Conservation (phyloP, 2,113 vertebrate genomes). For the Hippocampus mohnikei region DNA sequence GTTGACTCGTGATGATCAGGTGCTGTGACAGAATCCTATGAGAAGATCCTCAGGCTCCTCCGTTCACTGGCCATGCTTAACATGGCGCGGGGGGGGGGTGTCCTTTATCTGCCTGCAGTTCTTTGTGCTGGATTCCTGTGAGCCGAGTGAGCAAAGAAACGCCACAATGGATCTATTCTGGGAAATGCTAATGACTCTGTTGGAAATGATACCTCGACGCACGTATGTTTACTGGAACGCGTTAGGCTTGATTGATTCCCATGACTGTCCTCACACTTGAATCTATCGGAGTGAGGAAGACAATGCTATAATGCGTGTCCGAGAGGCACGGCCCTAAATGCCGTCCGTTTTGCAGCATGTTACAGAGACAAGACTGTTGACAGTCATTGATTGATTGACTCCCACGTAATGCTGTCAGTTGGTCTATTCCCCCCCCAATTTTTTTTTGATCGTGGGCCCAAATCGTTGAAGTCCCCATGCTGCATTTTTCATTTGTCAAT, state of each 20-base stretch:
- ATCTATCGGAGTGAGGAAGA: not conserved
- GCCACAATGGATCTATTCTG: slow-evolving; percentile 52
- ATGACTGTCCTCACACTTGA: slow-evolving; percentile 12
- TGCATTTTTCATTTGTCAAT: not conserved
- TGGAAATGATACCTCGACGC: slow-evolving; percentile 11
- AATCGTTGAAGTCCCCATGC: not conserved
- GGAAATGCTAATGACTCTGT: slow-evolving; percentile 50
- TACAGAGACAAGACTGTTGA: not conserved
- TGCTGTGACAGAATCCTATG: slow-evolving; percentile 24
- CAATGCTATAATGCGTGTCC: slow-evolving; percentile 1
- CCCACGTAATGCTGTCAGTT: not conserved
- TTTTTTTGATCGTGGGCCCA: not conserved
- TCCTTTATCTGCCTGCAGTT: slow-evolving; percentile 45
- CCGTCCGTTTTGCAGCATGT: not conserved
- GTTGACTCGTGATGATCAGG: slow-evolving; percentile 27
- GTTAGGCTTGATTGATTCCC: slow-evolving; percentile 24
- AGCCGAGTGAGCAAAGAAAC: slow-evolving; percentile 47
- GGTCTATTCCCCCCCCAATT: not conserved
- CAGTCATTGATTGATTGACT: slow-evolving; percentile 6
- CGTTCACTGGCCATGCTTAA: slow-evolving; percentile 27
- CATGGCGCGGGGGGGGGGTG: not conserved
- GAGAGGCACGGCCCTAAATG: not conserved
- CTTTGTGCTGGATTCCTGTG: slow-evolving; percentile 50
- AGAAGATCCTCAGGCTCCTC: slow-evolving; percentile 47
- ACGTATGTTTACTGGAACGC: slow-evolving; percentile 13